Percentiles rank a stretch among this genome's conserved stretches.
Conservation (phyloP, 1,140 invertebrate species). For the Drosophila ananassae region DNA sequence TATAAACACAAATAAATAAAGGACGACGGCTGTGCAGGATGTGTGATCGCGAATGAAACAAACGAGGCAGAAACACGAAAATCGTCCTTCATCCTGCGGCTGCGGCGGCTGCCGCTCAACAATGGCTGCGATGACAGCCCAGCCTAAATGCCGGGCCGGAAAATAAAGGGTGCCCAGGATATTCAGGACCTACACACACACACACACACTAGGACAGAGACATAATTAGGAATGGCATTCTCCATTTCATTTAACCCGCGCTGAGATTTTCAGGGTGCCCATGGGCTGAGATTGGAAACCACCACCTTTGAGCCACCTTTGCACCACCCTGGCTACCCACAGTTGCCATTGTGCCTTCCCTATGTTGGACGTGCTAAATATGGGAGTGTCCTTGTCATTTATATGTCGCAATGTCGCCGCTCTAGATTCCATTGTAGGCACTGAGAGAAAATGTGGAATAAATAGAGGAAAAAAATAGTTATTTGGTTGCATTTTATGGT, state of each 20-base stretch:
- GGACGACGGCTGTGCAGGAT: slow-evolving; percentile 67
- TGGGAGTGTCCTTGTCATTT: slow-evolving; percentile 84
- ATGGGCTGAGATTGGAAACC: slow-evolving; percentile 14
- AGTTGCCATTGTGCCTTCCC: slow-evolving; percentile 67
- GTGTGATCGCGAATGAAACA: slow-evolving; percentile 51
- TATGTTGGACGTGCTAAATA: slow-evolving; percentile 80
- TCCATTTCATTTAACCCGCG: slow-evolving; percentile 81
- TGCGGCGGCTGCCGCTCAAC: slow-evolving; percentile 58
- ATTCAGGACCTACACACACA: slow-evolving; percentile 19
- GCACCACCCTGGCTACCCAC: slow-evolving; percentile 46
- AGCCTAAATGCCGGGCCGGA: slow-evolving; percentile 52
- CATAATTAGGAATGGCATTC: slow-evolving; percentile 83
- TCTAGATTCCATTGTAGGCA: slow-evolving; percentile 45
- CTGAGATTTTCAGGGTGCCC: slow-evolving; percentile 67
- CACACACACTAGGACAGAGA: slow-evolving; percentile 18
- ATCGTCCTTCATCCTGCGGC: slow-evolving; percentile 68
- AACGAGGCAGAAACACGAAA: slow-evolving; percentile 68
- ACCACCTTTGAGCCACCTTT: slow-evolving; percentile 39
- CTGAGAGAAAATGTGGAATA: neutral
- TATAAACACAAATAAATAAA: slow-evolving; percentile 83
- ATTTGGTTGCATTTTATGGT: too few relatives aligned
- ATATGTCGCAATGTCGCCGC: slow-evolving; percentile 73
- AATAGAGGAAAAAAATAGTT: neutral
- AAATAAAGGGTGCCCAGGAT: slow-evolving; percentile 62
- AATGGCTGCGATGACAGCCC: slow-evolving; percentile 82